These are phyloP conservation scores for Albula goreensis DNA, from an alignment of 2,113 vertebrate genomes.

Conservation along the genomic window DNA sequence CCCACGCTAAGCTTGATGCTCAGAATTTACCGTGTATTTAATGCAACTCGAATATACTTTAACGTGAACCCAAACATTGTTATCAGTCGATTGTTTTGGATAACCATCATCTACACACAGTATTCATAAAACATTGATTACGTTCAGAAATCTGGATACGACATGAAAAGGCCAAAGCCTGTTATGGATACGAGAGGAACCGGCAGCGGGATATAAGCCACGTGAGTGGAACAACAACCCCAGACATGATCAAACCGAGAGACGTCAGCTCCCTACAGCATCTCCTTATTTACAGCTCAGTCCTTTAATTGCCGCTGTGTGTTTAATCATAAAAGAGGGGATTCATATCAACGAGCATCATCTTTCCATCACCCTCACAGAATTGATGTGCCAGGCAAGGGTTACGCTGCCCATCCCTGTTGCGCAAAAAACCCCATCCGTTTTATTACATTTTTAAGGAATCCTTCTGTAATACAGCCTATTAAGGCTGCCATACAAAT, in stretches of 20 bases:
- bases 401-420: conserved; percentile 44
- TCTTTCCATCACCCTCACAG: conserved; percentile 56
- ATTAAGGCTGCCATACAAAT: conserved; percentile 99
- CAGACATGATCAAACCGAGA: conserved; percentile 7
- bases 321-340: conserved; percentile 73
- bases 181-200: background rate
- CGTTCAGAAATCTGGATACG: conserved; percentile 12
- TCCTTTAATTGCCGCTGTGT: conserved; percentile 64
- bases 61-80: background rate
- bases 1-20: background rate
- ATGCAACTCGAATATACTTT: background rate
- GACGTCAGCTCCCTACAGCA: conserved; percentile 36
- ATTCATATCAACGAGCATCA: conserved; percentile 61
- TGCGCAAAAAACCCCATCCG: conserved; percentile 62
- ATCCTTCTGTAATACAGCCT: conserved; percentile 99
- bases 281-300: conserved; percentile 63
- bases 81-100: background rate
- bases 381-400: conserved; percentile 67
- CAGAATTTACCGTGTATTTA: background rate
- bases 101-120: background rate
- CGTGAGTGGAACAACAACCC: background rate
- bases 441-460: conserved; percentile 89
- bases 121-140: background rate
- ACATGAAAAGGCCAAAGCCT: conserved; percentile 21
- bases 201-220: background rate